phyloP scores from a whole-genome alignment of 1,140 invertebrate species.

The Sminthurinus signatus region DNA sequence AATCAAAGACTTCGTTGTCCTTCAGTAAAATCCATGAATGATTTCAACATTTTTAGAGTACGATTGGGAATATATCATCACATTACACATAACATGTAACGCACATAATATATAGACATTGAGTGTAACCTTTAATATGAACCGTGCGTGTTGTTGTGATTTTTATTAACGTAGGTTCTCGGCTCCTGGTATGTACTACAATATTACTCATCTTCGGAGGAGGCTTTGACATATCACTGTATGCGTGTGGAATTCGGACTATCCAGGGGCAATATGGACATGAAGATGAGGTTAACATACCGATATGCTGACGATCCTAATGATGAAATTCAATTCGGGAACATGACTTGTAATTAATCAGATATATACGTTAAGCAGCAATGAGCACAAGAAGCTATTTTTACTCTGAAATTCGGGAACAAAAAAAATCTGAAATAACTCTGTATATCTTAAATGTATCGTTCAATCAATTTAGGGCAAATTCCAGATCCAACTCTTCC shows the following conservation, averaged over 20 bases:
- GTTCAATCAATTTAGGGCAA: too few species aligned
- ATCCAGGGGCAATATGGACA: conserved; percentile 48
- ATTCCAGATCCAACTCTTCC: conserved; percentile 63
- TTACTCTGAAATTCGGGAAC: too few species aligned
- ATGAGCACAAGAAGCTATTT: too few species aligned
- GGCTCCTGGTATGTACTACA: conserved; percentile 75
- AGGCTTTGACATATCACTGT: conserved; percentile 67
- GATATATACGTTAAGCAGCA: too few species aligned
- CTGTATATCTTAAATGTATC: too few species aligned
- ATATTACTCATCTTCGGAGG: conserved; percentile 79
- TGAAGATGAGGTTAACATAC: conserved; percentile 80
- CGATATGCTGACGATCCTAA: conserved; percentile 70
- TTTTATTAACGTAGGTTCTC: conserved; percentile 59
- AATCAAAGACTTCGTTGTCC: conserved; percentile 19
- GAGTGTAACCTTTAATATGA: not conserved
- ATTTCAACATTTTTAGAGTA: conserved; percentile 40
- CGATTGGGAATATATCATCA: too few species aligned
- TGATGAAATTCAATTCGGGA: conserved; percentile 63
- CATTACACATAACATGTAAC: not conserved
- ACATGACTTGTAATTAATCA: too few species aligned
- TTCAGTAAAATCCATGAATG: conserved; percentile 26
- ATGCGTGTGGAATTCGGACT: conserved; percentile 69
- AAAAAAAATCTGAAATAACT: too few species aligned
- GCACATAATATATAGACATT: not conserved
- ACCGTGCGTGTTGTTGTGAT: conserved; percentile 17